Conservation (phyloP, 2,888 invertebrate species). For the Lamproptera curius region DNA sequence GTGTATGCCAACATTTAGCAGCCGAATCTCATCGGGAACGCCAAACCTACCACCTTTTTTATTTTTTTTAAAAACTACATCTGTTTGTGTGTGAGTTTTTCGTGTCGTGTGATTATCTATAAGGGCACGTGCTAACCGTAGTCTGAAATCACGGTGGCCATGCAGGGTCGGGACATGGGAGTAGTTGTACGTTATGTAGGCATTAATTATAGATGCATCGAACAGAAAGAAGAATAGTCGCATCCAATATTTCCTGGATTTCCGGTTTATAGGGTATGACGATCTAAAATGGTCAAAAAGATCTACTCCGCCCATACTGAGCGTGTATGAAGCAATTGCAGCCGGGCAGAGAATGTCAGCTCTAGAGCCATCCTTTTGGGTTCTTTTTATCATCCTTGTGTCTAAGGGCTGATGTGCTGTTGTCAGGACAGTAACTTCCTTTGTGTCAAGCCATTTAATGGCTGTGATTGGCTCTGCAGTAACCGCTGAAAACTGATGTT, state of each 20-base stretch:
- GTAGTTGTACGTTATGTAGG: constrained; percentile 29
- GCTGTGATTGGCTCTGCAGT: constrained; percentile 20
- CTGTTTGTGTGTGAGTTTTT: constrained; percentile 7
- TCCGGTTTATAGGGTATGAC: constrained; percentile 35
- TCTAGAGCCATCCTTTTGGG: constrained; percentile 25
- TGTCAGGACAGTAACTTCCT: constrained; percentile 28
- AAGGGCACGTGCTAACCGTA: constrained; percentile 24
- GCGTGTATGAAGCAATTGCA: constrained; percentile 18
- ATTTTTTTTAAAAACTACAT: constrained; percentile 24
- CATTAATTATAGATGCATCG: constrained; percentile 29
- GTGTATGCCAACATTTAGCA: constrained; percentile 37
- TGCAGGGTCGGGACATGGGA: constrained; percentile 16
- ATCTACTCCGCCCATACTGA: constrained; percentile 6
- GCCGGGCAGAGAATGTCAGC: constrained; percentile 26
- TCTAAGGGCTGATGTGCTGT: constrained; percentile 25
- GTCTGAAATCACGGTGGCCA: constrained; percentile 26
- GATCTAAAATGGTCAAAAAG: constrained; percentile 23
- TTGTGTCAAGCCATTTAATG: constrained; percentile 26
- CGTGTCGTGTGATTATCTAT: constrained; percentile 17
- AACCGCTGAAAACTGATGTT: constrained; percentile 16
- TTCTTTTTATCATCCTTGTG: constrained; percentile 22
- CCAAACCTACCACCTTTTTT: constrained; percentile 32
- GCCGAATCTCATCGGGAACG: constrained; percentile 35
- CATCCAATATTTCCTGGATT: constrained; percentile 38
- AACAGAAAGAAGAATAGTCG: constrained; percentile 34